These are phyloP conservation scores for Urocitellus parryii DNA, from an alignment of 2,113 vertebrate species.

Conservation along the genomic window DNA sequence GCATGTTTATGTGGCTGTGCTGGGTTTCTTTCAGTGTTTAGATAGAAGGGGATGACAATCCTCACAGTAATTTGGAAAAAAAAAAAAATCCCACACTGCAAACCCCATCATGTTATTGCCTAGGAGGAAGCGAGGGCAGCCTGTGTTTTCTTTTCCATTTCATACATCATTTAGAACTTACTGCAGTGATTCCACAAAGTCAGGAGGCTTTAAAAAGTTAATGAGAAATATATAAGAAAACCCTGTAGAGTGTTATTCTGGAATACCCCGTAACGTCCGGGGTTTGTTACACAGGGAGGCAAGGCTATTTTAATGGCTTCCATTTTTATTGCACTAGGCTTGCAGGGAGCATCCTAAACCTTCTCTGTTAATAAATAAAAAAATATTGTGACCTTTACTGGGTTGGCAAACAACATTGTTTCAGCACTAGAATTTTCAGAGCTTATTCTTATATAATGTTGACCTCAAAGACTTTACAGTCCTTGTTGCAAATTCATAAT, in stretches of 20 bases:
- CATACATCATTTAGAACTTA: constrained; percentile 76
- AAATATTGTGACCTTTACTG: constrained; percentile 50
- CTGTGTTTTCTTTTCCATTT: constrained; percentile 76
- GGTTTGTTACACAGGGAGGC: constrained; percentile 56
- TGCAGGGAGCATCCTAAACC: neutral
- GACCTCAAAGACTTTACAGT: constrained; percentile 56
- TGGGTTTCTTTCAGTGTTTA: neutral
- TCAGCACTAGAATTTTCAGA: constrained; percentile 41
- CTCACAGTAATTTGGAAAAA: neutral
- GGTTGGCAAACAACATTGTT: constrained; percentile 56
- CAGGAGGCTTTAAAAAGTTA: constrained; percentile 86
- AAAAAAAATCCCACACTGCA: neutral
- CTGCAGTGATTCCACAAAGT: constrained; percentile 76
- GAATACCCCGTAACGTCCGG: constrained; percentile 24
- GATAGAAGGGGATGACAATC: neutral
- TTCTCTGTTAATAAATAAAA: constrained; percentile 63
- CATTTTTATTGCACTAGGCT: constrained; percentile 72
- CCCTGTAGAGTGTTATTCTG: constrained; percentile 63
- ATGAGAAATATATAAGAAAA: constrained; percentile 83
- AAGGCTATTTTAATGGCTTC: constrained; percentile 54
- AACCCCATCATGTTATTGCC: neutral
- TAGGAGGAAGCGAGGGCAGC: constrained; percentile 30
- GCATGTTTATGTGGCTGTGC: neutral
- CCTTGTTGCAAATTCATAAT: constrained; percentile 53
- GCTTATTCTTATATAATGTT: constrained; percentile 36